A percentile compares a stretch with the other conserved stretches of the same genome.
phyloP scores from a whole-genome alignment of 2,113 vertebrate genomes.

The Rallus limicola region DNA sequence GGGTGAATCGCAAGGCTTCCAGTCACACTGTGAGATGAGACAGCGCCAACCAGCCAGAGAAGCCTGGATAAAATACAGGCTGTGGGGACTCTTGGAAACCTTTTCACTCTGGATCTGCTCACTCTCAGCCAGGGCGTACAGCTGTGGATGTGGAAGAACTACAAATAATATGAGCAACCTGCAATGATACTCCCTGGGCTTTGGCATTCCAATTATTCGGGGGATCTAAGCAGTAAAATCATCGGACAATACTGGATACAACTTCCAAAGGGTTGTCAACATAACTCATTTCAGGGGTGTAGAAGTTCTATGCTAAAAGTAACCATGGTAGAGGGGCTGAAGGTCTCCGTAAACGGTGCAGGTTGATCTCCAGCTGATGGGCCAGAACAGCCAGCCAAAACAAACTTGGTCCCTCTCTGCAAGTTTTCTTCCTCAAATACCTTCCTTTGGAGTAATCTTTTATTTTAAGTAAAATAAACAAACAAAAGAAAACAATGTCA shows the following conservation, averaged over 20 bases:
- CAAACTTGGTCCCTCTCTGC: background rate
- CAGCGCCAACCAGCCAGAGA: background rate
- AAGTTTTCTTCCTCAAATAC: slow-evolving; percentile 30
- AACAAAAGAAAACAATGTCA: slow-evolving; percentile 22
- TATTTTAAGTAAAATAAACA: slow-evolving; percentile 53
- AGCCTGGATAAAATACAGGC: background rate
- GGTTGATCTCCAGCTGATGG: background rate
- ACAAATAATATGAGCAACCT: background rate
- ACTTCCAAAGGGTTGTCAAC: background rate
- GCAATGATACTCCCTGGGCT: accelerated
- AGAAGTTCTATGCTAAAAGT: background rate
- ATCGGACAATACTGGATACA: background rate
- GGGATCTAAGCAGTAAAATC: background rate
- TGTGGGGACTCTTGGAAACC: background rate
- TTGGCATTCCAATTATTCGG: background rate
- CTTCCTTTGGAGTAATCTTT: slow-evolving; percentile 13
- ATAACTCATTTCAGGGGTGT: background rate
- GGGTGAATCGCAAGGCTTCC: accelerated
- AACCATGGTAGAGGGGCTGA: background rate
- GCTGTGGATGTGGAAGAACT: background rate
- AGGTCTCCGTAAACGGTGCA: background rate
- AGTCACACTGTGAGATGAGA: background rate
- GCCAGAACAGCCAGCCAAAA: background rate
- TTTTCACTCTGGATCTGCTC: background rate
- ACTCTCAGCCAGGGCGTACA: background rate